Evolutionary conservation across 2,888 invertebrate species (phyloP).

Genomic region (Parnassius apollo): DNA sequence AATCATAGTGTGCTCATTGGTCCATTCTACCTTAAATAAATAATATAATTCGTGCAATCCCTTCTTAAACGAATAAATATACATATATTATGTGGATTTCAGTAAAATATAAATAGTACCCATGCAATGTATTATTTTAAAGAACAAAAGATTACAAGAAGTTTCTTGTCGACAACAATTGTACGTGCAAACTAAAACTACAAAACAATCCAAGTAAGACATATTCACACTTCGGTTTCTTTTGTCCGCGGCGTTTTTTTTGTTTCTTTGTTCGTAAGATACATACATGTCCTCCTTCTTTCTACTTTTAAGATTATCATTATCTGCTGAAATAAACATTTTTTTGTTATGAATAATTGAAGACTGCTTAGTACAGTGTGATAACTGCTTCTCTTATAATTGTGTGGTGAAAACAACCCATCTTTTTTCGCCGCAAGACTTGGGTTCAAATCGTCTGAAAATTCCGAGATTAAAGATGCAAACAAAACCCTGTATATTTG

Average conservation of each 20-base stretch:
- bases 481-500: no score
- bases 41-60: no score
- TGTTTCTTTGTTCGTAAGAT: not conserved
- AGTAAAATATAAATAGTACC: no score
- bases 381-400: not conserved
- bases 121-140: not conserved
- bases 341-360: not conserved
- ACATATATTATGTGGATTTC: no score
- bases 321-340: not conserved
- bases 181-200: slow-evolving; percentile 1
- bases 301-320: not conserved
- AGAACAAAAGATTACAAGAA: slow-evolving; percentile 11
- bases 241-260: not conserved
- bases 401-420: no score
- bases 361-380: not conserved
- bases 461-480: no score
- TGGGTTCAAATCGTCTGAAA: no score
- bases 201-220: slow-evolving; percentile 6
- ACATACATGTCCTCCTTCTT: not conserved
- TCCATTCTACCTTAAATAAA: no score
- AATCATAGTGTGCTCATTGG: no score
- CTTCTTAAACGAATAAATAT: no score
- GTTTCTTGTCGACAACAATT: slow-evolving; percentile 7
- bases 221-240: not conserved
- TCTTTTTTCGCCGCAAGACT: no score